A percentile compares a stretch with the other conserved stretches of the same genome.
These are phyloP conservation scores for Drosophila teissieri DNA, from an alignment of 1,140 invertebrate species.

Conservation along the genomic window DNA sequence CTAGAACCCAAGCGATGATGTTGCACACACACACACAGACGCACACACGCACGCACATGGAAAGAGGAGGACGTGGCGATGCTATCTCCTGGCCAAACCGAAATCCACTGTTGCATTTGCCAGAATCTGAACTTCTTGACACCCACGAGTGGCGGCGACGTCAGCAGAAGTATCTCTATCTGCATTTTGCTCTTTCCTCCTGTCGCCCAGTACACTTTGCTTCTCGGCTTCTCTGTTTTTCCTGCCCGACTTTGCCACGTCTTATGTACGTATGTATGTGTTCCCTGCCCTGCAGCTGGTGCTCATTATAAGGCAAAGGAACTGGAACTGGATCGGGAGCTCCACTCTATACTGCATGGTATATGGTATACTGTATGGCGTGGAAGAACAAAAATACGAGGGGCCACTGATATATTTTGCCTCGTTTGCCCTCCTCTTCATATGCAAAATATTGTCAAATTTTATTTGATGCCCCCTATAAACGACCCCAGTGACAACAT, in stretches of 20 bases:
- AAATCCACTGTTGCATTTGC: slow-evolving; percentile 77
- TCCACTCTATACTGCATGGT: slow-evolving; percentile 2
- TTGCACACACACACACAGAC: not conserved
- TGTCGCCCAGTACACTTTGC: slow-evolving; percentile 51
- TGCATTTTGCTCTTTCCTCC: slow-evolving; percentile 51
- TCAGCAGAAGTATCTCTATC: slow-evolving; percentile 27
- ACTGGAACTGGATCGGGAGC: slow-evolving; percentile 37
- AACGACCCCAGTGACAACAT: slow-evolving; percentile 61
- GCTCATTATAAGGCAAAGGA: slow-evolving; percentile 63
- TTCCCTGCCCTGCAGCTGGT: slow-evolving; percentile 54
- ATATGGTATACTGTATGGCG: not conserved
- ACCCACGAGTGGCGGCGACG: slow-evolving; percentile 75
- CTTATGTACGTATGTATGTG: too few species aligned
- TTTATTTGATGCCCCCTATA: slow-evolving; percentile 43
- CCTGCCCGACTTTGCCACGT: not conserved
- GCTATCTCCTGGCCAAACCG: slow-evolving; percentile 75
- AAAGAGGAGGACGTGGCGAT: slow-evolving; percentile 26
- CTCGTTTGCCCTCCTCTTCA: slow-evolving; percentile 5
- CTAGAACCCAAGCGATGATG: slow-evolving; percentile 6
- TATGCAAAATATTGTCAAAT: slow-evolving; percentile 44
- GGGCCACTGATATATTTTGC: slow-evolving; percentile 4
- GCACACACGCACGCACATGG: not conserved
- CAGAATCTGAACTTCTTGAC: slow-evolving; percentile 69
- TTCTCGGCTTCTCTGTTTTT: slow-evolving; percentile 8
- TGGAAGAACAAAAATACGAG: slow-evolving; percentile 2